These are phyloP conservation scores for Telmatochromis sp. DNA, from an alignment of 2,113 vertebrate genomes.

Conservation along the genomic window DNA sequence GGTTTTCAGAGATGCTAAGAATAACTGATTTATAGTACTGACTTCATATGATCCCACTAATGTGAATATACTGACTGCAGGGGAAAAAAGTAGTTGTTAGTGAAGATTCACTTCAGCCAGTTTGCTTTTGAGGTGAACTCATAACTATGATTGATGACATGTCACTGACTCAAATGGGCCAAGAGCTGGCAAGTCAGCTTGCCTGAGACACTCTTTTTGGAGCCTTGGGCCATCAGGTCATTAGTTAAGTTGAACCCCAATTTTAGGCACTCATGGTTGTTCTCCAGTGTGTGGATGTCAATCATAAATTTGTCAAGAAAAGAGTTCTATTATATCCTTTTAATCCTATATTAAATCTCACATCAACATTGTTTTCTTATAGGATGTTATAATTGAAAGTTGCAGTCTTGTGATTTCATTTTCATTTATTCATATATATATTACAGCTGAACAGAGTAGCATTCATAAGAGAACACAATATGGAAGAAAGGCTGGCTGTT, in stretches of 20 bases:
- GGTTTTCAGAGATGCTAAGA: neutral
- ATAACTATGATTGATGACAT: neutral
- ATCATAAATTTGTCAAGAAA: neutral
- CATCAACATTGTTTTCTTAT: neutral
- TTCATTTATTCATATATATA: neutral
- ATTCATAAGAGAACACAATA: neutral
- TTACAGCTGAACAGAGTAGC: neutral
- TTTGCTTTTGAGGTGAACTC: rapidly evolving
- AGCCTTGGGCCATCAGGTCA: neutral
- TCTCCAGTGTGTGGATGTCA: neutral
- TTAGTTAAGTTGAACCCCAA: neutral
- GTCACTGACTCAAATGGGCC: neutral
- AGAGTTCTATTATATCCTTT: neutral
- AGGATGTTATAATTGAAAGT: neutral
- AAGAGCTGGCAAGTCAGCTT: neutral
- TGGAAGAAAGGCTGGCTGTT: neutral
- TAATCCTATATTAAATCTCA: neutral
- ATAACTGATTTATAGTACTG: neutral
- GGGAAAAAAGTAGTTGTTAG: neutral
- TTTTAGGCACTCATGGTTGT: neutral
- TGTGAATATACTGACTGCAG: neutral
- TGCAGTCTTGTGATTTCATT: neutral
- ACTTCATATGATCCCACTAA: neutral
- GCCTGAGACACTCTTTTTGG: neutral
- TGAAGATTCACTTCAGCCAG: neutral